Percentiles rank a stretch among this genome's conserved stretches.
Evolutionary conservation across 92 coral and sea anemone species (phyloP).

Genomic region (Porites lobata): DNA sequence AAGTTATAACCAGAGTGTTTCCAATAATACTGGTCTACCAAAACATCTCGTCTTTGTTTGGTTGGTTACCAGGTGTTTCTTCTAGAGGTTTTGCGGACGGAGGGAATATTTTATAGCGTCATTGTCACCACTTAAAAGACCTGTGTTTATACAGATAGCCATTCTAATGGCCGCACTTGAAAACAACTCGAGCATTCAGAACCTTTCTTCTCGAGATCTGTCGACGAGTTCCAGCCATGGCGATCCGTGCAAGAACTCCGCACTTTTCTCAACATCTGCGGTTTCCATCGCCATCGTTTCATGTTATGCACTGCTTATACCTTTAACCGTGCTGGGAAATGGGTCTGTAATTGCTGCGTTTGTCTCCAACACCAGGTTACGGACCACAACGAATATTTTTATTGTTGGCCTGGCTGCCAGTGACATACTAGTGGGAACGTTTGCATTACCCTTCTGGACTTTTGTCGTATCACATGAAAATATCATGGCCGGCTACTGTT

Average conservation of each 20-base stretch:
- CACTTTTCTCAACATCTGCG: conserved; percentile 48
- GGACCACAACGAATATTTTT: conserved; percentile 90
- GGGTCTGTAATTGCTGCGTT: conserved; percentile 86
- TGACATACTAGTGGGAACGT: conserved; percentile 85
- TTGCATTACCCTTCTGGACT: conserved; percentile 91
- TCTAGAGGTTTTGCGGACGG: neutral
- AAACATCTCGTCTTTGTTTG: neutral
- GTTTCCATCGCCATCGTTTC: conserved; percentile 62
- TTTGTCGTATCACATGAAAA: conserved; percentile 69
- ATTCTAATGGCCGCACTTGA: conserved; percentile 4
- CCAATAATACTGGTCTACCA: neutral
- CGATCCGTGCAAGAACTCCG: conserved; percentile 22
- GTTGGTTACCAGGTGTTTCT: neutral
- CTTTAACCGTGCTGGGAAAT: conserved; percentile 83
- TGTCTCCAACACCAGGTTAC: conserved; percentile 64
- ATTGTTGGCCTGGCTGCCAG: conserved; percentile 89
- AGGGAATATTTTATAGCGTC: neutral
- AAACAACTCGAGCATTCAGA: conserved; percentile 8
- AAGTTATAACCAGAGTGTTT: neutral
- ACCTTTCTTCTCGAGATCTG: neutral
- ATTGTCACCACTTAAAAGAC: neutral
- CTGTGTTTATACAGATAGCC: neutral
- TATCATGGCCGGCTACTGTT: conserved; percentile 57
- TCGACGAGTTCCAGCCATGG: neutral
- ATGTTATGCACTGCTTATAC: conserved; percentile 69